A percentile compares a stretch with the other conserved stretches of the same genome.
These are phyloP conservation scores for Macrophya alboannulata DNA, from an alignment of 2,888 invertebrate species.

Conservation along the genomic window DNA sequence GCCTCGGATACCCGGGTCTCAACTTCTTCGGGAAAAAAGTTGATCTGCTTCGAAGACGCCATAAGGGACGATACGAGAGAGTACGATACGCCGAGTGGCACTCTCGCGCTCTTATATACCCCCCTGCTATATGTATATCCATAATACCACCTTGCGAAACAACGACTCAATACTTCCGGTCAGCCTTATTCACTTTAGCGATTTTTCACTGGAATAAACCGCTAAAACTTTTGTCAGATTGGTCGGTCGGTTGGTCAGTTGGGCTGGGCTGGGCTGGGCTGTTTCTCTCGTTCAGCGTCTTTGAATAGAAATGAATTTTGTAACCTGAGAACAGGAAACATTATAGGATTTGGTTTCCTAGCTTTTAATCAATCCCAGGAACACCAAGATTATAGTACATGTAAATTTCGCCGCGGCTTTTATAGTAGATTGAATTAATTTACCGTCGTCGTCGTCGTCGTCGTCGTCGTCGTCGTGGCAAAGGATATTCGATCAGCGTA, in stretches of 20 bases:
- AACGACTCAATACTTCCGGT: conserved; percentile 39
- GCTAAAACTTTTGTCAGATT: too few species aligned
- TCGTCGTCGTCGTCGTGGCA: neutral
- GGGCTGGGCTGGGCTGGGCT: neutral
- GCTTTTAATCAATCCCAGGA: conserved; percentile 11
- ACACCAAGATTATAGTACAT: neutral
- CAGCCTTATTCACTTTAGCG: neutral
- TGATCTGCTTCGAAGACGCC: conserved; percentile 61
- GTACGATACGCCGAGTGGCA: neutral
- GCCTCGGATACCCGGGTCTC: conserved; percentile 47
- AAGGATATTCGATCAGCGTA: neutral
- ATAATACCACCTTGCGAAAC: neutral
- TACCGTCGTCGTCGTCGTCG: neutral
- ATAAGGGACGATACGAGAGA: conserved; percentile 59
- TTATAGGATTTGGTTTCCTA: neutral
- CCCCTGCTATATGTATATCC: neutral
- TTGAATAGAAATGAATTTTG: neutral
- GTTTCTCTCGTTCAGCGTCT: neutral
- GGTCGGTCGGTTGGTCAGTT: neutral
- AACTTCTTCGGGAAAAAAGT: conserved; percentile 58
- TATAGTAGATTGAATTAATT: conserved; percentile 11
- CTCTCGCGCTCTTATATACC: neutral
- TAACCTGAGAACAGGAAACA: conserved; percentile 21
- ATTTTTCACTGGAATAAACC: neutral
- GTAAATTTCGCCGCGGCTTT: neutral